Conservation (phyloP, 2,113 vertebrate species). For the Cinclus cinclus region DNA sequence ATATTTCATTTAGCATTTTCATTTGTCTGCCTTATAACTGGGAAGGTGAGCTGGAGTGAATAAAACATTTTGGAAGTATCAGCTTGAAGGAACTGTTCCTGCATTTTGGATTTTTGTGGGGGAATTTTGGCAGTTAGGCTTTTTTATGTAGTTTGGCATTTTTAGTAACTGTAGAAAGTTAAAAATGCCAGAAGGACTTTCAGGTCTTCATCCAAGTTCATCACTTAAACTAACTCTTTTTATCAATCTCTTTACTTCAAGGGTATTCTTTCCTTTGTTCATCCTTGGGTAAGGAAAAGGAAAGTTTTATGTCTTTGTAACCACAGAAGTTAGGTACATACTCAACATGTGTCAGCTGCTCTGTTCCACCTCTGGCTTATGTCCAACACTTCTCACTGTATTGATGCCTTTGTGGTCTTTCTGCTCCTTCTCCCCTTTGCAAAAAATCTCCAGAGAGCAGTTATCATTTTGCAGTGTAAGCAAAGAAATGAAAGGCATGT, state of each 20-base stretch:
- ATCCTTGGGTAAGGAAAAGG: constrained; percentile 10
- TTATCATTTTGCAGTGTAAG: neutral
- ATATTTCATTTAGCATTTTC: neutral
- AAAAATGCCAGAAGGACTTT: constrained; percentile 3
- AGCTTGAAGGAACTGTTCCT: neutral
- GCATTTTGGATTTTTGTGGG: fast-evolving
- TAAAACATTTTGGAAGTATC: neutral
- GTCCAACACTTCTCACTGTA: neutral
- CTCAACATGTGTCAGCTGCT: neutral
- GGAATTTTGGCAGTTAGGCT: neutral
- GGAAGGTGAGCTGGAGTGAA: neutral
- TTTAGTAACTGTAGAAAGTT: constrained; percentile 10
- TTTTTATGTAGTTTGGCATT: neutral
- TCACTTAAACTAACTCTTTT: neutral
- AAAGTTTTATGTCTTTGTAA: neutral
- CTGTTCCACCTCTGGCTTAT: neutral
- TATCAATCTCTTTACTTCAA: constrained; percentile 4
- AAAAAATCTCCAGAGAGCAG: neutral
- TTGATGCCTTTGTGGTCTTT: neutral
- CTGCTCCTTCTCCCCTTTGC: neutral
- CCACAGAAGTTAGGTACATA: neutral
- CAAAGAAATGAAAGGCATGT: neutral
- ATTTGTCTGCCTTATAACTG: neutral
- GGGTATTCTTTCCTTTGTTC: constrained; percentile 2
- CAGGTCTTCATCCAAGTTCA: neutral